phyloP scores from a whole-genome alignment of 2,113 vertebrate genomes.

The Polyodon spathula region DNA sequence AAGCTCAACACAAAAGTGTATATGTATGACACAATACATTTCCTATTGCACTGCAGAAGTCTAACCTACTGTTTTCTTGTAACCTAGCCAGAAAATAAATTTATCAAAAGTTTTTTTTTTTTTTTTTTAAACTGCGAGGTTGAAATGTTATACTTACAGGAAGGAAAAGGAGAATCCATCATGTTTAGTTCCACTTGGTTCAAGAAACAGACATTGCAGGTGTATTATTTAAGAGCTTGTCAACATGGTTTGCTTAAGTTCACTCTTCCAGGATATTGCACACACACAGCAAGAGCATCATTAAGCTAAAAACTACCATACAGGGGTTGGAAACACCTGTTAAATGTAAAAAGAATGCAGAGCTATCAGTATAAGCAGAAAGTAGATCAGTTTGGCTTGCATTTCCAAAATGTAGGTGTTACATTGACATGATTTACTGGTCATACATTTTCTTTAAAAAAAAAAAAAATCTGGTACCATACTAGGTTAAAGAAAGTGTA shows the following conservation, averaged over 20 bases:
- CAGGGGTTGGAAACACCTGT: too few species aligned
- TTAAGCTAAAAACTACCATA: too few species aligned
- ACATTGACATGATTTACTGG: too few species aligned
- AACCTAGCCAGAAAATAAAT: constrained; percentile 46
- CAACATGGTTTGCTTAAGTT: constrained; percentile 43
- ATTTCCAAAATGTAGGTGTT: too few species aligned
- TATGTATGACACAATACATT: not conserved
- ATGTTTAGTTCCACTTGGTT: constrained; percentile 37
- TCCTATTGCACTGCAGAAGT: not conserved
- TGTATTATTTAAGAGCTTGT: constrained; percentile 59
- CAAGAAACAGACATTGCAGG: constrained; percentile 29
- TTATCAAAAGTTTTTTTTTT: constrained; percentile 40
- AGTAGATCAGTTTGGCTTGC: too few species aligned
- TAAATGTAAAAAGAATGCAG: too few species aligned
- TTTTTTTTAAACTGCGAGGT: constrained; percentile 31
- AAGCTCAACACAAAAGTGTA: not conserved
- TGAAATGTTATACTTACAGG: constrained; percentile 34
- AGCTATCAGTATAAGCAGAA: too few species aligned
- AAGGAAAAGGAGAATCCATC: constrained; percentile 39
- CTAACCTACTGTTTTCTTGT: constrained; percentile 34
- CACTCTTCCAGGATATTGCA: constrained; percentile 11
- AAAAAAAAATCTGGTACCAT: too few species aligned
- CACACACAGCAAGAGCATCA: too few species aligned
- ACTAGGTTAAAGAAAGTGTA: too few species aligned
- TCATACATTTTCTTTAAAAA: too few species aligned